These are phyloP conservation scores for Pseudomyrmex cubaensis DNA, from an alignment of 1,140 invertebrate genomes.

Conservation along the genomic window DNA sequence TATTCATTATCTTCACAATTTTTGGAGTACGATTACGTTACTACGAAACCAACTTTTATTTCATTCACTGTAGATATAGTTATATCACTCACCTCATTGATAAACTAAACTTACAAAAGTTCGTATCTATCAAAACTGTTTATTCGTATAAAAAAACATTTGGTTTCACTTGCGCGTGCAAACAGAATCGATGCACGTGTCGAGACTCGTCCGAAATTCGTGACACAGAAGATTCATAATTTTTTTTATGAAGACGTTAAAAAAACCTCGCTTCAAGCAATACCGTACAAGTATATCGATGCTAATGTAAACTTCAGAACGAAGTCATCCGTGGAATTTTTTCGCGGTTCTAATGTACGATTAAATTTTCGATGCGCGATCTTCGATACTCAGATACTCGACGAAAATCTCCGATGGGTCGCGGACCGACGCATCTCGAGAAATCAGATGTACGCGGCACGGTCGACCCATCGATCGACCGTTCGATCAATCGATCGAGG, in stretches of 20 bases:
- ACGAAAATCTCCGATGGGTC: neutral
- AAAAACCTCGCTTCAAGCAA: neutral
- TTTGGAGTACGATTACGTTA: neutral
- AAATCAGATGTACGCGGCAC: conserved; percentile 14
- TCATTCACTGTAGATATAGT: conserved; percentile 17
- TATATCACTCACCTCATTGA: conserved; percentile 44
- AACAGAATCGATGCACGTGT: neutral
- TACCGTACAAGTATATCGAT: neutral
- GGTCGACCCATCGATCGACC: conserved; percentile 54
- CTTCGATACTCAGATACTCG: neutral
- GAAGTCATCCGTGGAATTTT: neutral
- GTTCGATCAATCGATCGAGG: conserved; percentile 42
- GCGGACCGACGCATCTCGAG: neutral
- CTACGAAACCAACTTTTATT: neutral
- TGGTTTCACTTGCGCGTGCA: conserved; percentile 14
- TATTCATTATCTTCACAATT: neutral
- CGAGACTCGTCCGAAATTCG: neutral
- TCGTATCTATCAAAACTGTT: neutral
- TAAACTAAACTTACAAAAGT: conserved; percentile 17
- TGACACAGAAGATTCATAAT: neutral
- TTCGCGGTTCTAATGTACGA: neutral
- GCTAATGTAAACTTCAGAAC: neutral
- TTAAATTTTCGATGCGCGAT: neutral
- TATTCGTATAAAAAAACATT: neutral
- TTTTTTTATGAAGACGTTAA: neutral